Evolutionary conservation across 2,113 vertebrate genomes (phyloP).

Genomic region (Corvus cornix): DNA sequence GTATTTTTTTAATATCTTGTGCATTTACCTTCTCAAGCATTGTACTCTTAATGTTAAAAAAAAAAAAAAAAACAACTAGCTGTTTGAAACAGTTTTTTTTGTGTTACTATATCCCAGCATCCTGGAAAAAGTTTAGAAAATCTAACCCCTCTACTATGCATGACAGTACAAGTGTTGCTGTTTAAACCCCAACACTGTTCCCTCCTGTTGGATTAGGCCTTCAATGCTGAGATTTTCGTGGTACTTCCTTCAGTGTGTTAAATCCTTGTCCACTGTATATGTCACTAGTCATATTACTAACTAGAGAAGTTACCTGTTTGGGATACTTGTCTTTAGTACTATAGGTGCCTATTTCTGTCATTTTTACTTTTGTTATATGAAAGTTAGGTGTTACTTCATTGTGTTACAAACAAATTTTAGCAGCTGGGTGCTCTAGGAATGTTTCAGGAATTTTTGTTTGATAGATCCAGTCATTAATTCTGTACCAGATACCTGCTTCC

Average conservation of each 20-base stretch:
- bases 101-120: neutral
- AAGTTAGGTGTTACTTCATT: neutral
- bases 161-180: neutral
- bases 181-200: neutral
- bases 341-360: neutral
- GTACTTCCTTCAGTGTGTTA: neutral
- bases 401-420: neutral
- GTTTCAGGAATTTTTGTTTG: neutral
- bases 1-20: neutral
- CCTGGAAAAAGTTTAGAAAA: neutral
- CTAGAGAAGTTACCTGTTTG: neutral
- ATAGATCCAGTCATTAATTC: neutral
- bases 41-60: neutral
- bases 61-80: neutral
- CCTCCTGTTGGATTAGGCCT: neutral
- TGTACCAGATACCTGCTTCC: neutral
- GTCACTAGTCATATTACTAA: neutral
- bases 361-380: neutral
- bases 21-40: neutral
- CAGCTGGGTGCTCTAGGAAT: neutral
- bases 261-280: neutral
- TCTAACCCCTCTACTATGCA: fast-evolving
- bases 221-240: neutral
- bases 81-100: neutral
- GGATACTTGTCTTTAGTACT: neutral